phyloP scores from a whole-genome alignment of 2,797 vertebrate genomes.

The Hemitrygon akajei region DNA sequence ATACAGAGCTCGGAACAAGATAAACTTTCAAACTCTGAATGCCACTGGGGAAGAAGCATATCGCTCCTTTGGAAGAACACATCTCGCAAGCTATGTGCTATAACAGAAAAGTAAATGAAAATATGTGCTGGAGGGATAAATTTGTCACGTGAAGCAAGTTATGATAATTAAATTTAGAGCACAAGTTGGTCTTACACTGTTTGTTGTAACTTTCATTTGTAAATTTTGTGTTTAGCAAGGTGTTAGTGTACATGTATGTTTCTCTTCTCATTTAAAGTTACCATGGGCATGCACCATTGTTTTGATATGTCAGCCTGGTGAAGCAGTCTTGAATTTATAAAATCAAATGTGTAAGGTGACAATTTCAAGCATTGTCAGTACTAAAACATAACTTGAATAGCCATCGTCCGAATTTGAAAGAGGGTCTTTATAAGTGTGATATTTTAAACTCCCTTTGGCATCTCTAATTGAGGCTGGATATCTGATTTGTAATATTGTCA shows the following conservation, averaged over 20 bases:
- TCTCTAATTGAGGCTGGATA: background rate
- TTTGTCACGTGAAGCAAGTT: background rate
- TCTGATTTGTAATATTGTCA: background rate
- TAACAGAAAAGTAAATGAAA: background rate
- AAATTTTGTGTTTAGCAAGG: background rate
- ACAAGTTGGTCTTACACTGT: background rate
- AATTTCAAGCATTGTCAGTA: background rate
- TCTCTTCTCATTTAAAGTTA: background rate
- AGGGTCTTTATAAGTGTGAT: background rate
- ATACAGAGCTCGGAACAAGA: background rate
- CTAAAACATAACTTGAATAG: too few species aligned
- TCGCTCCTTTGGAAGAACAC: background rate
- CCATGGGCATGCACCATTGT: background rate
- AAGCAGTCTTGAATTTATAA: background rate
- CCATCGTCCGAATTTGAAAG: background rate
- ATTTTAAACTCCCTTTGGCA: background rate
- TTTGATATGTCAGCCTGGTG: too few species aligned
- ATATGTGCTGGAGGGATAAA: background rate
- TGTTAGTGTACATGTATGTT: background rate
- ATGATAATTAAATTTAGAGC: background rate
- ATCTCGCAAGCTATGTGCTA: background rate
- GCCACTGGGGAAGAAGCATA: background rate
- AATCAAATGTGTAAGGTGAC: background rate
- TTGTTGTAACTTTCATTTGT: background rate
- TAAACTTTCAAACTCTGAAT: conserved; percentile 4